Percentiles rank a stretch among this genome's conserved stretches.
Conservation (phyloP, 2,888 invertebrate genomes). For the Oeneis ivallda region DNA sequence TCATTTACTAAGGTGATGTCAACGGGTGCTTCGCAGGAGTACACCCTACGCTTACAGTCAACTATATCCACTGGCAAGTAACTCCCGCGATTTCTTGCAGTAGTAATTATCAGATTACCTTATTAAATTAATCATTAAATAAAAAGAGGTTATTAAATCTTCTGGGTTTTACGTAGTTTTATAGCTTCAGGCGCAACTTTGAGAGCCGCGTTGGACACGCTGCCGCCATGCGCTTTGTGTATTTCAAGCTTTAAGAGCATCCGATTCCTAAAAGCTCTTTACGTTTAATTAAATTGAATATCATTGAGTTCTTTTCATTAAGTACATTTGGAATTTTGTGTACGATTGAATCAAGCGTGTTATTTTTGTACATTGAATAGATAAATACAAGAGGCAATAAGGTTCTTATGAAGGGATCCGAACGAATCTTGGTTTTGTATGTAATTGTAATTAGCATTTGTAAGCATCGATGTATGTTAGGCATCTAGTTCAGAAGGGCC, state of each 20-base stretch:
- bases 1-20: too few species aligned
- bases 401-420: background rate
- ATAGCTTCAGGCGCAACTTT: too few species aligned
- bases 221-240: background rate
- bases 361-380: constrained; percentile 11
- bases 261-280: constrained; percentile 33
- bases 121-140: too few species aligned
- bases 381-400: background rate
- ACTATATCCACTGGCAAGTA: too few species aligned
- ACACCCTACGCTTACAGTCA: too few species aligned
- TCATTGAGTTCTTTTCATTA: constrained; percentile 28
- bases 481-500: background rate
- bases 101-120: too few species aligned
- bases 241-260: background rate
- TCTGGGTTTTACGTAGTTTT: too few species aligned
- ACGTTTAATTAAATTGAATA: constrained; percentile 33
- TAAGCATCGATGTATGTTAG: too few species aligned
- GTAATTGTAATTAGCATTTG: background rate
- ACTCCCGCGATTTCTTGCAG: too few species aligned
- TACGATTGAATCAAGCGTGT: background rate
- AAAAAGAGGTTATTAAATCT: too few species aligned
- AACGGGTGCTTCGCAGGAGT: too few species aligned
- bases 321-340: constrained; percentile 25
- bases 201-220: background rate
- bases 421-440: background rate